Percentiles rank a stretch among this genome's conserved stretches.
phyloP scores from a whole-genome alignment of 1,140 invertebrate species.

The Neocloeon triangulifer region DNA sequence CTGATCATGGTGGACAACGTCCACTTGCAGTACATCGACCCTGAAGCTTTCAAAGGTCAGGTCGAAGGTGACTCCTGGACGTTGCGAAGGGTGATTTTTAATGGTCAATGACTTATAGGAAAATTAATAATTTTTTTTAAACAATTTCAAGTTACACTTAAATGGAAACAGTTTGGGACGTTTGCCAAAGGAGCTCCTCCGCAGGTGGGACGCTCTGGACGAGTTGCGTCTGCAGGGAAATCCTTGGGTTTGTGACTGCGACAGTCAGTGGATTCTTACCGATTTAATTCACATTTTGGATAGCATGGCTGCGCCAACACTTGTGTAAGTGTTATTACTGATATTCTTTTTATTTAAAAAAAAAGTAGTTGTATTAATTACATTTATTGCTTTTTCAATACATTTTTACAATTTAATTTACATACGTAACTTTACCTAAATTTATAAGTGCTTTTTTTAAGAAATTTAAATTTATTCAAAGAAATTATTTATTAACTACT shows the following conservation, averaged over 20 bases:
- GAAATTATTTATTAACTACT: too few relatives aligned
- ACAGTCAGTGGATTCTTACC: slow-evolving; percentile 46
- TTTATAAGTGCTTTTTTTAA: too few relatives aligned
- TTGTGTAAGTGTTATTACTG: too few relatives aligned
- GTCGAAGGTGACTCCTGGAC: not conserved
- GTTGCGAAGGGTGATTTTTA: slow-evolving; percentile 23
- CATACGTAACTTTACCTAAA: too few relatives aligned
- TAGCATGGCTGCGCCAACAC: too few relatives aligned
- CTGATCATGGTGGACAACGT: slow-evolving; percentile 31
- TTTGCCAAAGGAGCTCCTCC: slow-evolving; percentile 18
- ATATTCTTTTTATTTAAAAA: too few relatives aligned
- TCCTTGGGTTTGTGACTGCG: slow-evolving; percentile 48
- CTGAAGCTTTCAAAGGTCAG: slow-evolving; percentile 18
- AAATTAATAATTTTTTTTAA: not conserved
- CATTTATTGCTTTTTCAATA: too few relatives aligned
- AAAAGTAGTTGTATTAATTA: too few relatives aligned
- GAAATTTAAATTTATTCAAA: too few relatives aligned
- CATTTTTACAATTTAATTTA: too few relatives aligned
- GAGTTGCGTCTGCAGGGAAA: slow-evolving; percentile 41
- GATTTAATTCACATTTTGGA: slow-evolving; percentile 26
- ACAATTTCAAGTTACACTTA: slow-evolving; percentile 27
- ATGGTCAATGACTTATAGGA: slow-evolving; percentile 28
- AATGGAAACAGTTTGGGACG: slow-evolving; percentile 38
- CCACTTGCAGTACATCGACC: slow-evolving; percentile 26
- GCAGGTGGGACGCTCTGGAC: slow-evolving; percentile 37